A percentile compares a stretch with the other conserved stretches of the same genome.
These are phyloP conservation scores for Ceraclea dissimilis DNA, from an alignment of 2,888 invertebrate species.

Conservation along the genomic window DNA sequence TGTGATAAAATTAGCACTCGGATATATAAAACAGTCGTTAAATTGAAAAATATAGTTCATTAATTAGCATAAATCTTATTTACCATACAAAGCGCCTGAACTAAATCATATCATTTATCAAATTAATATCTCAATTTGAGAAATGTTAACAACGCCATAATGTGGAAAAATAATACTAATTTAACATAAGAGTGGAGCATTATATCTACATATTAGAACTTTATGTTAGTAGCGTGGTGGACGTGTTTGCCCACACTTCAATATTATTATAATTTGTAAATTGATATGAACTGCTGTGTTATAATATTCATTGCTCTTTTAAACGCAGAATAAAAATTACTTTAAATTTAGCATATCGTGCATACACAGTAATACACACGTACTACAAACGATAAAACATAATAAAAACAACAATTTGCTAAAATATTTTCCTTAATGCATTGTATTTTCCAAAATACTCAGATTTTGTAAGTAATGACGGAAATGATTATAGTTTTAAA, in stretches of 20 bases:
- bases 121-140: conserved; percentile 7
- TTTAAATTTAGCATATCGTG: too few species aligned
- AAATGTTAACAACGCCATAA: neutral
- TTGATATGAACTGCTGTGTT: neutral
- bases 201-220: neutral
- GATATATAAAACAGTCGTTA: neutral
- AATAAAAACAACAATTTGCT: too few species aligned
- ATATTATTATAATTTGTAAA: neutral
- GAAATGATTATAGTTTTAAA: neutral
- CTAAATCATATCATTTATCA: conserved; percentile 8
- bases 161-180: conserved; percentile 1
- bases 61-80: conserved; percentile 12
- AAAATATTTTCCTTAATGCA: too few species aligned
- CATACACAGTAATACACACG: too few species aligned
- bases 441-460: too few species aligned
- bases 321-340: too few species aligned
- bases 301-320: too few species aligned
- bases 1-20: neutral
- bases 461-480: neutral
- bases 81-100: conserved; percentile 1
- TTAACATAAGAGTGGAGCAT: neutral
- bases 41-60: conserved; percentile 9
- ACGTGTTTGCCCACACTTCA: conserved; percentile 3
- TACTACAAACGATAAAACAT: too few species aligned
- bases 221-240: neutral